Conservation (phyloP, 2,113 vertebrate genomes). For the Oryzias melastigma region DNA sequence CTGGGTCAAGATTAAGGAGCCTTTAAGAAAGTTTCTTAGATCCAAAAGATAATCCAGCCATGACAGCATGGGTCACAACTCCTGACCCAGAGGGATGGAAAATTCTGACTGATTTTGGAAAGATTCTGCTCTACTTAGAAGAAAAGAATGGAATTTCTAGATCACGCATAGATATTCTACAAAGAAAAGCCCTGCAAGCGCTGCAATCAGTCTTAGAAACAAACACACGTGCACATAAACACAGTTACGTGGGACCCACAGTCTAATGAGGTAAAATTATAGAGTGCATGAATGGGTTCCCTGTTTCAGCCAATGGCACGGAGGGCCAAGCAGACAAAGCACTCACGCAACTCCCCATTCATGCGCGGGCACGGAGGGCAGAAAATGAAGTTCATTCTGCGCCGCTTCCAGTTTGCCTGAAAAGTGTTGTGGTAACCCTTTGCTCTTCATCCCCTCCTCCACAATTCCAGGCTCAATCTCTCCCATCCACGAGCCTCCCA, state of each 20-base stretch:
- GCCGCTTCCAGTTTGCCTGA: not conserved
- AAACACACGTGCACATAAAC: conserved; percentile 22
- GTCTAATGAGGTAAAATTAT: conserved; percentile 38
- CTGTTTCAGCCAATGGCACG: conserved; percentile 54
- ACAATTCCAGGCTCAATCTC: conserved; percentile 30
- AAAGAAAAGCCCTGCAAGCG: conserved; percentile 39
- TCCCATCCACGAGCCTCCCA: conserved; percentile 28
- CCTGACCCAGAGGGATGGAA: conserved; percentile 13
- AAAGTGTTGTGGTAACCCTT: conserved; percentile 23
- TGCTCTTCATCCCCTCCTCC: conserved; percentile 40
- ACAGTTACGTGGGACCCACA: conserved; percentile 25
- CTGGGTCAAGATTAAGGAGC: conserved; percentile 19
- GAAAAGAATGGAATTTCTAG: conserved; percentile 6
- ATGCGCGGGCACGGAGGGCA: conserved; percentile 33
- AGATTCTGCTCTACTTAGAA: not conserved
- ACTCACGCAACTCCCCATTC: conserved; percentile 54
- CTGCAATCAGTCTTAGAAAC: conserved; percentile 35
- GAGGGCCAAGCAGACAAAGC: conserved; percentile 33
- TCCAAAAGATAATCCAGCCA: not conserved
- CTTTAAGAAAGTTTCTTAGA: conserved; percentile 12
- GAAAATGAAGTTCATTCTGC: conserved; percentile 24
- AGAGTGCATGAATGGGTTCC: conserved; percentile 54
- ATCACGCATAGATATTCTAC: conserved; percentile 29
- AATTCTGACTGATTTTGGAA: conserved; percentile 32
- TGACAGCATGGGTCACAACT: conserved; percentile 30